These are phyloP conservation scores for Hycleus cichorii DNA, from an alignment of 1,140 invertebrate species.

Conservation along the genomic window DNA sequence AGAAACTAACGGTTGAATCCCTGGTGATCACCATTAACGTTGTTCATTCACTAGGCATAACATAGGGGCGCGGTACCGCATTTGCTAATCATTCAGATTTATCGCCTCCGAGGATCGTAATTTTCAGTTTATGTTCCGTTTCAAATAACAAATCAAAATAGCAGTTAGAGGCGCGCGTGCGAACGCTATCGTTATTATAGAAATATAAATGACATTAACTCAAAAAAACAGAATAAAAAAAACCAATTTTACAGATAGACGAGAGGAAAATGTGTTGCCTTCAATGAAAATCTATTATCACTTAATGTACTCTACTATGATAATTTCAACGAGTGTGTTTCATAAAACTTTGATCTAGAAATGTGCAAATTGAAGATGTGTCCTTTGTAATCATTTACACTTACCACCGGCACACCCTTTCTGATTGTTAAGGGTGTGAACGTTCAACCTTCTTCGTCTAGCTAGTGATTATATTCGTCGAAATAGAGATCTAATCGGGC, in stretches of 20 bases:
- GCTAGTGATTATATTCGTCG: too few species aligned
- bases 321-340: not conserved
- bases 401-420: too few species aligned
- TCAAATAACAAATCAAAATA: conserved; percentile 13
- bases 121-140: conserved; percentile 16
- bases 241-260: too few species aligned
- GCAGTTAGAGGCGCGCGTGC: not conserved
- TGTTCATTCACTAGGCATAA: conserved; percentile 14
- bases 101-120: conserved; percentile 18
- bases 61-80: conserved; percentile 10
- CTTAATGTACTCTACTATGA: too few species aligned
- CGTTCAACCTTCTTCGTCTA: too few species aligned
- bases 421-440: too few species aligned
- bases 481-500: too few species aligned
- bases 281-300: too few species aligned
- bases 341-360: not conserved
- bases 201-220: too few species aligned
- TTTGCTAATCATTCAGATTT: conserved; percentile 25
- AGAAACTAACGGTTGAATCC: conserved; percentile 14
- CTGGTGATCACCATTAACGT: conserved; percentile 19
- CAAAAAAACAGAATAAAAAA: too few species aligned
- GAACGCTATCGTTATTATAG: not conserved
- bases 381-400: too few species aligned
- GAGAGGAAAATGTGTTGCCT: too few species aligned
- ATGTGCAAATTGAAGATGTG: conserved; percentile 1